Conservation (phyloP, 1,140 invertebrate genomes). For the Papilio machaon region DNA sequence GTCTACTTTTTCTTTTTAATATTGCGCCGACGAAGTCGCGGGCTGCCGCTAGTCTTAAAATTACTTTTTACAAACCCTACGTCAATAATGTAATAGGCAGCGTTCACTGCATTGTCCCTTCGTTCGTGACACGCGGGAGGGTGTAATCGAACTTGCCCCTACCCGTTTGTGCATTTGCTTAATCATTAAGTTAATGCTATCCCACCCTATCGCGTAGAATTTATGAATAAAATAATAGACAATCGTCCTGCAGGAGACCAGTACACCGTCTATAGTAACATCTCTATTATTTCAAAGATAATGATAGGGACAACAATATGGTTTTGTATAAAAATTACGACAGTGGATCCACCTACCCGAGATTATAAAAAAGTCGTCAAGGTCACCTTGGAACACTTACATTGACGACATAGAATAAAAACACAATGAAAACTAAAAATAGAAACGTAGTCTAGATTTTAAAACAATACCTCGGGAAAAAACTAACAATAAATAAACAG, state of each 20-base stretch:
- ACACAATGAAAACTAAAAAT: constrained; percentile 8
- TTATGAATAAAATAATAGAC: background rate
- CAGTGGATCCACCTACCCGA: background rate
- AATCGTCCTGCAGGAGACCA: background rate
- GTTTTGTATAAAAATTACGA: background rate
- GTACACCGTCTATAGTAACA: background rate
- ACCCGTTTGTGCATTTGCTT: background rate
- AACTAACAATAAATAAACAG: constrained; percentile 22
- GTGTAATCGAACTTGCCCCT: background rate
- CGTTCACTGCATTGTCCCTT: constrained; percentile 10
- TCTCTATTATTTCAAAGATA: background rate
- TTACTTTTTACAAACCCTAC: background rate
- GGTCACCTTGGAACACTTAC: background rate
- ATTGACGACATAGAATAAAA: background rate
- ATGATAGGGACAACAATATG: background rate
- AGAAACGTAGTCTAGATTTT: constrained; percentile 5
- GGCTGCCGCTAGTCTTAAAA: background rate
- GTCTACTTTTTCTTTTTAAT: background rate
- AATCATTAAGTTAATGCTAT: background rate
- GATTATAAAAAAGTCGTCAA: background rate
- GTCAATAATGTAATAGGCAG: background rate
- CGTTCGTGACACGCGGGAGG: constrained; percentile 10
- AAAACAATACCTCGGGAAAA: background rate
- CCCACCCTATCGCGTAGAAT: background rate
- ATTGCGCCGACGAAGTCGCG: no score